Evolutionary conservation across 1,140 invertebrate genomes (phyloP).

Genomic region (Amyelois transitella): DNA sequence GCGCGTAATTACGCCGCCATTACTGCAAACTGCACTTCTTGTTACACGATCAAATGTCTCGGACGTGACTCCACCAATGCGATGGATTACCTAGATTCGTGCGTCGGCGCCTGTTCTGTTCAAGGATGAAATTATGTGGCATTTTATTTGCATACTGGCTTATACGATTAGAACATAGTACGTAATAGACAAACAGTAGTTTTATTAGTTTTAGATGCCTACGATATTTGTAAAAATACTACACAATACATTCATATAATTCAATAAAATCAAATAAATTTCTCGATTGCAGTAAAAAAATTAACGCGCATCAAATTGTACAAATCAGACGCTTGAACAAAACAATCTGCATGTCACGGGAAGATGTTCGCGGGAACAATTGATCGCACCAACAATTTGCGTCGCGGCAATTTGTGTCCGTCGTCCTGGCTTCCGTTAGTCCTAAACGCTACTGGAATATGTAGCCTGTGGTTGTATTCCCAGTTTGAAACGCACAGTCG

Average conservation of each 20-base stretch:
- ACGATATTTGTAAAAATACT: too few relatives aligned
- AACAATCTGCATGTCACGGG: neutral
- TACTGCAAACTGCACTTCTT: slow-evolving; percentile 56
- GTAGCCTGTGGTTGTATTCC: slow-evolving; percentile 57
- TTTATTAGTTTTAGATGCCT: too few relatives aligned
- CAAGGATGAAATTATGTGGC: neutral
- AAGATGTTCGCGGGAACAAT: slow-evolving; percentile 35
- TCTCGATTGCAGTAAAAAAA: neutral
- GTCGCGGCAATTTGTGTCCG: slow-evolving; percentile 67
- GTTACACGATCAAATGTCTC: slow-evolving; percentile 64
- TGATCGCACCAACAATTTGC: slow-evolving; percentile 61
- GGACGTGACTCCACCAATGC: slow-evolving; percentile 58
- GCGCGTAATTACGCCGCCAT: slow-evolving; percentile 61
- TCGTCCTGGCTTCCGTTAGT: slow-evolving; percentile 63
- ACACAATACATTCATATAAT: too few relatives aligned
- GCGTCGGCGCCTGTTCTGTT: slow-evolving; percentile 30
- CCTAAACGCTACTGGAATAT: slow-evolving; percentile 72
- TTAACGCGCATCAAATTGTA: neutral
- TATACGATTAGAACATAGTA: neutral
- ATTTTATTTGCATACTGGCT: neutral
- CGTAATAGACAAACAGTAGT: too few relatives aligned
- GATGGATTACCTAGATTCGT: slow-evolving; percentile 53
- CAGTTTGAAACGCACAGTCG: slow-evolving; percentile 60
- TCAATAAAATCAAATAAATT: too few relatives aligned
- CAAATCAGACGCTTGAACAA: slow-evolving; percentile 21